Evolutionary conservation across 1,140 invertebrate species (phyloP), one percentile per base, ranked within the genome.

Genomic region (Zaprionus vittiger): DNA sequence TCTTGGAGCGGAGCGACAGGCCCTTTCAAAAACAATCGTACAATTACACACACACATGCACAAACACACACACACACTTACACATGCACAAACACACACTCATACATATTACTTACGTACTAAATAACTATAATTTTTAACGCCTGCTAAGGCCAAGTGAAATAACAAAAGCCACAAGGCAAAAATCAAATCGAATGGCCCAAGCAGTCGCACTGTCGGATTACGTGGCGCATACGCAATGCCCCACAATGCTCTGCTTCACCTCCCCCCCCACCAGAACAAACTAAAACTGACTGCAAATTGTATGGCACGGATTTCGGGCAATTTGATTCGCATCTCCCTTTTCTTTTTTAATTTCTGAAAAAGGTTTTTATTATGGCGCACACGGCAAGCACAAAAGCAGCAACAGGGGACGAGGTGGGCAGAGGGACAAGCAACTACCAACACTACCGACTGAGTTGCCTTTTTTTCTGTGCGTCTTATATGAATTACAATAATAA

Each of bases 401-500:
- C 55, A 62, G 11, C 47, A 59, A 34, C 11, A 20, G 17, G n/a
- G 52, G 57, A 20, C 68, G 41, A 77, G 47, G 47, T 5, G n/a
- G n/a, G n/a, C 41, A 17, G 20, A 5, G n/a, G 41, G 41, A 3
- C n/a, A n/a, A 4, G 47, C 47, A 52, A 52, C 47, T 52, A 52
- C 47, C 17, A 52, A 24, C 47, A 52, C 79, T 72, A 90, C 73
- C 80, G 61, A 14, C 37, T 63, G 49, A 67, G 31, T 34, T 62
- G 55, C 54, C 37, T 28, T 52, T 55, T 37, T 55, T 64, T 61
- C 73, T 80, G 15, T 41, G 41, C 41, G 41, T 47, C 41, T 80
- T 71, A 85, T 90, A 91, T 82, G 77, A 91, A 82, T 90, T 82
- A 91, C 86, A 85, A 91, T 79, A 90, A 90, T 85, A 90, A 90